A percentile compares a stretch with the other conserved stretches of the same genome.
These are phyloP conservation scores for Halcyon senegalensis DNA, from an alignment of 2,113 vertebrate genomes.

Conservation along the genomic window DNA sequence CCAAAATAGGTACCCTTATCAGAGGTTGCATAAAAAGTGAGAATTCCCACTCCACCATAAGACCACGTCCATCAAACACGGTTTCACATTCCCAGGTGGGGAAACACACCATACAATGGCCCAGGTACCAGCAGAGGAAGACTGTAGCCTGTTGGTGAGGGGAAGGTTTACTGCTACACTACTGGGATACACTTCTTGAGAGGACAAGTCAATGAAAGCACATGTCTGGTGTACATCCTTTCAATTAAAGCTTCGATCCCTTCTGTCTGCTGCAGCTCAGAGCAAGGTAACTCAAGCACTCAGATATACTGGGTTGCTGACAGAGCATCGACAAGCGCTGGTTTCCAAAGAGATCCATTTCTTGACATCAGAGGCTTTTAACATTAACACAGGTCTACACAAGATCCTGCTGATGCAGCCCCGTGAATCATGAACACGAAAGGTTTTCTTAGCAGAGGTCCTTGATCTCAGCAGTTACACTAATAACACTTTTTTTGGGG, in stretches of 20 bases:
- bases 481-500: not conserved
- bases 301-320: rapidly evolving
- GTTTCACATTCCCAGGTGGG: not conserved
- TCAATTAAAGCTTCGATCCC: not conserved
- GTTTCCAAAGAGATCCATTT: not conserved
- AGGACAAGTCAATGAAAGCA: not conserved
- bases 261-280: not conserved
- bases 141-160: not conserved
- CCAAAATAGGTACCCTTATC: not conserved
- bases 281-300: not conserved
- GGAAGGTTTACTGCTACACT: not conserved
- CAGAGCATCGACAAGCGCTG: rapidly evolving
- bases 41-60: not conserved
- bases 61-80: not conserved
- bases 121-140: not conserved
- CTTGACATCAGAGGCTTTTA: not conserved
- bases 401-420: slow-evolving; percentile 16
- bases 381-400: not conserved
- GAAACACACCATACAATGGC: not conserved
- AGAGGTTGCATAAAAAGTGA: not conserved
- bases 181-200: not conserved
- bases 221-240: not conserved
- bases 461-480: not conserved
- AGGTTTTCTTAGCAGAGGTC: not conserved
- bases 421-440: not conserved